Conservation (phyloP, 2,888 invertebrate genomes). For the Eueremaeus valkanovi region DNA sequence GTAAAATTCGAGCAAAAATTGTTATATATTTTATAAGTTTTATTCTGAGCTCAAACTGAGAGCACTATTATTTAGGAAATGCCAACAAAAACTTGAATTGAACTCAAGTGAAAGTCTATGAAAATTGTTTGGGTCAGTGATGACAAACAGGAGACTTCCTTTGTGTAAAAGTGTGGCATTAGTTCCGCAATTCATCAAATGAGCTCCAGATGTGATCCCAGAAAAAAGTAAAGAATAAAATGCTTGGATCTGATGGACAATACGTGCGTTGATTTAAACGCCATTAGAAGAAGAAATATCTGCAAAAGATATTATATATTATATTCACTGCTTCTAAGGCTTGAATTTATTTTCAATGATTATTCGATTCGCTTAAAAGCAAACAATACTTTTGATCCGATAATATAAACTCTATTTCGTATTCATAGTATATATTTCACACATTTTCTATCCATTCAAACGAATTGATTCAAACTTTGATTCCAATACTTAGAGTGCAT, state of each 20-base stretch:
- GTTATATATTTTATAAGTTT: no score
- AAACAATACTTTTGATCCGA: background rate
- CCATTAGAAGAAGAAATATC: slow-evolving; percentile 1
- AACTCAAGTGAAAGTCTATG: background rate
- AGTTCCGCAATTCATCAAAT: slow-evolving; percentile 23
- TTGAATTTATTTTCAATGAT: slow-evolving; percentile 24
- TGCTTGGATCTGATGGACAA: background rate
- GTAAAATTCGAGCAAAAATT: no score
- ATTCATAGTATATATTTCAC: background rate
- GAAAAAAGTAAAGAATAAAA: background rate
- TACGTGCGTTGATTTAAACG: slow-evolving; percentile 25
- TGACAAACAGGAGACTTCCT: slow-evolving; percentile 9
- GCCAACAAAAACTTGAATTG: background rate
- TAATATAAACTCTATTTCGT: background rate
- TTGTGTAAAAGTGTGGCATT: slow-evolving; percentile 22
- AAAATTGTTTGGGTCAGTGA: slow-evolving; percentile 6
- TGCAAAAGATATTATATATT: background rate
- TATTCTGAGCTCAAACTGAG: background rate
- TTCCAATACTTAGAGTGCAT: background rate
- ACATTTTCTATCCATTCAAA: background rate
- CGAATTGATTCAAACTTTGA: background rate
- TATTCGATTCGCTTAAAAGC: background rate
- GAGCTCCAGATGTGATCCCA: background rate
- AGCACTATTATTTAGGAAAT: background rate
- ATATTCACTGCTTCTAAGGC: background rate